Evolutionary conservation across 2,888 invertebrate genomes (phyloP).

Genomic region (Agriotes lineatus): DNA sequence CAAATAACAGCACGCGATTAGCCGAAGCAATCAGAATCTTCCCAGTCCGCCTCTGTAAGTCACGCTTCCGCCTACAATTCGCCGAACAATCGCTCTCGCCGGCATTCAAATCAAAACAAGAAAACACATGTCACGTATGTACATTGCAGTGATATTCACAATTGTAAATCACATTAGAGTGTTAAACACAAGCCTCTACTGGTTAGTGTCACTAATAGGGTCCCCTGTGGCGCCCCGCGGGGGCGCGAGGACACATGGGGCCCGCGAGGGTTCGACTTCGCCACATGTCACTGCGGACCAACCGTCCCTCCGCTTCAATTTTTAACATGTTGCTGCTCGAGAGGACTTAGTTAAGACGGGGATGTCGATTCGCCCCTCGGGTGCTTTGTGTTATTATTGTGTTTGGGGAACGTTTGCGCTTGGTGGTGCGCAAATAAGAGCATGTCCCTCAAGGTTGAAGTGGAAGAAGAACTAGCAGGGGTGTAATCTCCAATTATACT

Average conservation of each 20-base stretch:
- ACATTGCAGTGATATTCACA: constrained; percentile 41
- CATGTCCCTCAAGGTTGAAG: too few relatives aligned
- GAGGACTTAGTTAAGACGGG: too few relatives aligned
- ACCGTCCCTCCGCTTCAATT: too few relatives aligned
- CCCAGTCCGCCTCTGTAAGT: not conserved
- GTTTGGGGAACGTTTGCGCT: too few relatives aligned
- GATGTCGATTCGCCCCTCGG: too few relatives aligned
- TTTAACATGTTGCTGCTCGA: too few relatives aligned
- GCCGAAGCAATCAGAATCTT: too few relatives aligned
- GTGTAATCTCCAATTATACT: too few relatives aligned
- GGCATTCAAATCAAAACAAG: constrained; percentile 40
- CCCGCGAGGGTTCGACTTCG: constrained; percentile 36
- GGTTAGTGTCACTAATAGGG: constrained; percentile 46
- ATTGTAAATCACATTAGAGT: constrained; percentile 45
- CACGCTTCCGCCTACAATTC: constrained; percentile 18
- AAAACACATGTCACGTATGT: constrained; percentile 41
- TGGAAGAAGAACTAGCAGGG: too few relatives aligned
- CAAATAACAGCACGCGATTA: too few relatives aligned
- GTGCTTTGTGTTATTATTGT: too few relatives aligned
- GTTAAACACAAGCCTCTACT: constrained; percentile 44
- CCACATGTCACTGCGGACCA: constrained; percentile 38
- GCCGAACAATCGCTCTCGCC: constrained; percentile 29
- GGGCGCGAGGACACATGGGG: constrained; percentile 42
- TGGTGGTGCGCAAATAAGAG: too few relatives aligned
- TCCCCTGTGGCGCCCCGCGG: constrained; percentile 40